These are phyloP conservation scores for Masticophis lateralis DNA, from an alignment of 2,797 vertebrate species.

Conservation along the genomic window DNA sequence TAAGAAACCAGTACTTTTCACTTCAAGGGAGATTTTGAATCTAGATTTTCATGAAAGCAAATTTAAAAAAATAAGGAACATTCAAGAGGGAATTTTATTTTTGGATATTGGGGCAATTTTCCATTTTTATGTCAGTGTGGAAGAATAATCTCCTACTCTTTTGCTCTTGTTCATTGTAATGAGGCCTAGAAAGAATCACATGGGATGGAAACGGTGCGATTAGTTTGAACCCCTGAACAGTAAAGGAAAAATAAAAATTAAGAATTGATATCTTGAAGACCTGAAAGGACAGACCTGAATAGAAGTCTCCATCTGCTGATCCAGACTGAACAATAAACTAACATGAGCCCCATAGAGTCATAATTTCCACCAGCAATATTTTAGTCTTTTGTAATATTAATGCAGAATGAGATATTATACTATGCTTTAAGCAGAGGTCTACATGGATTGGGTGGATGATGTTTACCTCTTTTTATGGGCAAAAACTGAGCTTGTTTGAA, in stretches of 20 bases:
- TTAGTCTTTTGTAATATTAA: background rate
- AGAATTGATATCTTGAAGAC: background rate
- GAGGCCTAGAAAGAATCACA: background rate
- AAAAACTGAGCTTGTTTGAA: background rate
- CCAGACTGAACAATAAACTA: background rate
- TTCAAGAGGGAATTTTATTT: background rate
- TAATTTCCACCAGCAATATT: background rate
- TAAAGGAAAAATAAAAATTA: background rate
- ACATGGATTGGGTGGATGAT: background rate
- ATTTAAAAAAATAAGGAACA: background rate
- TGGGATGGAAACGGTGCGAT: background rate
- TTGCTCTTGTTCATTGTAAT: background rate
- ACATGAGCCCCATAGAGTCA: background rate
- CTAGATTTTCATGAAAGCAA: background rate
- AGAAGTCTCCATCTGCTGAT: background rate
- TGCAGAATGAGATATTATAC: background rate
- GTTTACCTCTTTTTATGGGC: background rate
- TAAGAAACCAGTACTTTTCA: background rate
- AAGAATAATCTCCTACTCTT: background rate
- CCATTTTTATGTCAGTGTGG: background rate
- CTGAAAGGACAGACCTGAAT: constrained; percentile 1
- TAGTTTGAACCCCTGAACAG: background rate
- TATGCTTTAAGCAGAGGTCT: background rate
- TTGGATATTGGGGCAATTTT: background rate
- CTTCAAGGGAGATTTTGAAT: background rate